Evolutionary conservation across 2,113 vertebrate species (phyloP).

Genomic region (Brachirus orientalis): DNA sequence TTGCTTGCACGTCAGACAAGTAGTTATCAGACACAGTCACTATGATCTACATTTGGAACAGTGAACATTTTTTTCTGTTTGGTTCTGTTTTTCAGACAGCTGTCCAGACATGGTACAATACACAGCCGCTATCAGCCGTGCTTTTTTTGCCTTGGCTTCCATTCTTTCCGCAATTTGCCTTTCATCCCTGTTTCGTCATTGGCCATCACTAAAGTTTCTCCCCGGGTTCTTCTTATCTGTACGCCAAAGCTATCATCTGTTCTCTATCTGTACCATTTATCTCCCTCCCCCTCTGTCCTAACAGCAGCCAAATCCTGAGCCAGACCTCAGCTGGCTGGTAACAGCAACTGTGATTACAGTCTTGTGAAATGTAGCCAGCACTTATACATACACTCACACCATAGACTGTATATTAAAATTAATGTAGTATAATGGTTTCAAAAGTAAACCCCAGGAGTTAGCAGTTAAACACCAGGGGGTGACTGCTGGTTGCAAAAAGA

Average conservation of each 20-base stretch:
- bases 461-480: too few species aligned
- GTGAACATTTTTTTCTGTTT: background rate
- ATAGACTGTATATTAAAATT: too few species aligned
- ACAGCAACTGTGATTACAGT: slow-evolving; percentile 41
- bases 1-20: slow-evolving; percentile 14
- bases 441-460: too few species aligned
- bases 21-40: slow-evolving; percentile 43
- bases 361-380: slow-evolving; percentile 24
- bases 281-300: slow-evolving; percentile 12
- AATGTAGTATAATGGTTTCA: too few species aligned
- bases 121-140: slow-evolving; percentile 3
- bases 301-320: slow-evolving; percentile 31
- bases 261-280: slow-evolving; percentile 33
- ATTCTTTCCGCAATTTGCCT: slow-evolving; percentile 1
- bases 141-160: slow-evolving; percentile 10
- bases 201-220: slow-evolving; percentile 16
- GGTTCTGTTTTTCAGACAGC: slow-evolving; percentile 15
- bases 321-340: slow-evolving; percentile 40
- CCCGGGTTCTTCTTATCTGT: slow-evolving; percentile 36
- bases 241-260: slow-evolving; percentile 44
- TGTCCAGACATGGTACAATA: slow-evolving; percentile 33
- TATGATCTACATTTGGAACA: background rate
- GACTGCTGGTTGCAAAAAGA: too few species aligned
- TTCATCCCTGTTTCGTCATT: slow-evolving; percentile 44
- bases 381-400: background rate